Evolutionary conservation across 1,140 invertebrate genomes (phyloP).

Genomic region (Brachionus paranguensis): DNA sequence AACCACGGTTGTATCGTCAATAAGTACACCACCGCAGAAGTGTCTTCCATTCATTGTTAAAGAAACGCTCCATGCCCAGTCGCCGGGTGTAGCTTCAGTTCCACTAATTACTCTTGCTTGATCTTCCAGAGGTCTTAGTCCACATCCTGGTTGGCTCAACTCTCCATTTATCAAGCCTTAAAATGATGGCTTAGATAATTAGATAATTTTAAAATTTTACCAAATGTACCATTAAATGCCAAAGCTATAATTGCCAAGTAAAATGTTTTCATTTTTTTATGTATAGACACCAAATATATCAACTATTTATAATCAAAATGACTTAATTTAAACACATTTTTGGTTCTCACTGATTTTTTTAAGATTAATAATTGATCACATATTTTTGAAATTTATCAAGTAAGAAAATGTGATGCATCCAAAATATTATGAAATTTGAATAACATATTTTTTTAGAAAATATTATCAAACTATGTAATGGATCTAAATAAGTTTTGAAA

Average conservation of each 20-base stretch:
- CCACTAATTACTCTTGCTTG: slow-evolving; percentile 12
- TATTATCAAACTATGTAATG: no score
- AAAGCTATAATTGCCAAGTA: background rate
- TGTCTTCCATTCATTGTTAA: slow-evolving; percentile 19
- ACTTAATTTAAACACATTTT: background rate
- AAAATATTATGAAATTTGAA: background rate
- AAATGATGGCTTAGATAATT: background rate
- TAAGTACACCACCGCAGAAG: slow-evolving; percentile 31
- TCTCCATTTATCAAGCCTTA: background rate
- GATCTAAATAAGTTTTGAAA: no score
- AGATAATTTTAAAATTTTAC: background rate
- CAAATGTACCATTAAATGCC: background rate
- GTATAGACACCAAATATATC: background rate
- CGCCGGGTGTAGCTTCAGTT: slow-evolving; percentile 20
- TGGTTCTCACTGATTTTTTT: background rate
- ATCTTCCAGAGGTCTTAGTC: background rate
- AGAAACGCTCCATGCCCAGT: slow-evolving; percentile 38
- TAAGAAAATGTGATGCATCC: background rate
- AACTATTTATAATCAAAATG: background rate
- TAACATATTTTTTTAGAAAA: no score
- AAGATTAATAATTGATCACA: background rate
- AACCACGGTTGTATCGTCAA: slow-evolving; percentile 3
- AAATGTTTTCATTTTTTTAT: background rate
- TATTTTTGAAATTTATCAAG: background rate
- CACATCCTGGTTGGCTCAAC: slow-evolving; percentile 6